Conservation (phyloP, 53 echinoderm and acorn worm genomes). For the Crossaster papposus region DNA sequence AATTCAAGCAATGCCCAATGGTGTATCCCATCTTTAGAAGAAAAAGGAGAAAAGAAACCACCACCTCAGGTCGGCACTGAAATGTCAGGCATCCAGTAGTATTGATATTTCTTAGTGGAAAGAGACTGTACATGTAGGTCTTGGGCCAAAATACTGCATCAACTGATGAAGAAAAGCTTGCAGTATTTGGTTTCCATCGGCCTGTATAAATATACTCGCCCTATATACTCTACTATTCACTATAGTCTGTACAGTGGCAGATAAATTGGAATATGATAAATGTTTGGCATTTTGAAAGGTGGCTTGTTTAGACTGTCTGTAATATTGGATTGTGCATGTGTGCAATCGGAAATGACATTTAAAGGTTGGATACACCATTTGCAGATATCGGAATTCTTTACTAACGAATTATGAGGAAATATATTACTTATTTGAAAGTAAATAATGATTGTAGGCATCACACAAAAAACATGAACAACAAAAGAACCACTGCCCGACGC, state of each 20-base stretch:
- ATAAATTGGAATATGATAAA: background rate
- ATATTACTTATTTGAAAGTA: no score
- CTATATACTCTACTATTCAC: background rate
- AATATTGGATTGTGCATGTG: background rate
- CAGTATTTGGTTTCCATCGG: slow-evolving; percentile 43
- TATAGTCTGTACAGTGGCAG: background rate
- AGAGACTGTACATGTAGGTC: background rate
- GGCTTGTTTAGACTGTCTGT: background rate
- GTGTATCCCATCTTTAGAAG: no score
- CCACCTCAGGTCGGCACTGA: slow-evolving; percentile 16
- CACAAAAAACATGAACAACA: no score
- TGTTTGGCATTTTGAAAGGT: background rate
- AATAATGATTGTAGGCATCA: no score
- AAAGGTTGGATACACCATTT: no score
- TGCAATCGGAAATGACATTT: background rate
- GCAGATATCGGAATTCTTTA: no score
- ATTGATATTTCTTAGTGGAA: slow-evolving; percentile 38
- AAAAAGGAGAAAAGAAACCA: background rate
- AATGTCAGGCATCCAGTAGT: slow-evolving; percentile 30
- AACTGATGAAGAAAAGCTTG: background rate
- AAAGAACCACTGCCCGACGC: no score
- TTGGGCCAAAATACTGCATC: background rate
- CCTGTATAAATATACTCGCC: slow-evolving; percentile 39
- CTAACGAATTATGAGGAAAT: no score
- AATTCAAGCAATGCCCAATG: no score